Conservation (phyloP, 2,113 vertebrate genomes). For the Microcebus ravelobensis region DNA sequence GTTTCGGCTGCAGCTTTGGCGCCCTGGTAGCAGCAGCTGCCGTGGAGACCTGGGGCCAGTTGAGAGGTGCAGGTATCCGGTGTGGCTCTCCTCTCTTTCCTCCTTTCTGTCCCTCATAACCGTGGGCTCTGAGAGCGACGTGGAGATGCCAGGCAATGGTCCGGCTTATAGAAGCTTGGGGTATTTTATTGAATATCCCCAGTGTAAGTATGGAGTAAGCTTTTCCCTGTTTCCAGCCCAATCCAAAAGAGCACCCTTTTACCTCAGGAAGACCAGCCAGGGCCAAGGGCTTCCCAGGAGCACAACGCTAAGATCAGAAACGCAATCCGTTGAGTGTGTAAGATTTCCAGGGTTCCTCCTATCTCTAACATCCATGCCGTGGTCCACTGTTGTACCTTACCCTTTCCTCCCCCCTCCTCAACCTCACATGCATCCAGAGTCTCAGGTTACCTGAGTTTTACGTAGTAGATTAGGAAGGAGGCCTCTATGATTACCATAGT, state of each 20-base stretch:
- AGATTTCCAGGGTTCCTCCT: neutral
- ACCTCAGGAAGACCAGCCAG: neutral
- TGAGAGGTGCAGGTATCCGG: neutral
- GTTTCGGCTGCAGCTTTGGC: neutral
- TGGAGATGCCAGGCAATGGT: neutral
- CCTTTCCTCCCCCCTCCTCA: neutral
- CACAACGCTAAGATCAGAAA: neutral
- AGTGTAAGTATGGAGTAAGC: neutral
- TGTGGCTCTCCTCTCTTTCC: neutral
- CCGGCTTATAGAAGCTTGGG: neutral
- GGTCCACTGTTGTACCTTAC: neutral
- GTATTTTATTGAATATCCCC: neutral
- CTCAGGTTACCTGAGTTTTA: neutral
- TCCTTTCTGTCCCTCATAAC: neutral
- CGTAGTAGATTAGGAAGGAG: neutral
- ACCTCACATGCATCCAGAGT: neutral
- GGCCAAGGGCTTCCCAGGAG: neutral
- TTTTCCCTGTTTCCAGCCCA: neutral
- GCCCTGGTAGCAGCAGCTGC: neutral
- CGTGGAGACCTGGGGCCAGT: neutral
- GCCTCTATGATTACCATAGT: neutral
- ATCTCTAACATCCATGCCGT: neutral
- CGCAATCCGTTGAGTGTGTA: neutral
- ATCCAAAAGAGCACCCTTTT: neutral
- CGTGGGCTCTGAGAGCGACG: neutral